Evolutionary conservation across 2,888 invertebrate species (phyloP).

Genomic region (Hanleya hanleyi): DNA sequence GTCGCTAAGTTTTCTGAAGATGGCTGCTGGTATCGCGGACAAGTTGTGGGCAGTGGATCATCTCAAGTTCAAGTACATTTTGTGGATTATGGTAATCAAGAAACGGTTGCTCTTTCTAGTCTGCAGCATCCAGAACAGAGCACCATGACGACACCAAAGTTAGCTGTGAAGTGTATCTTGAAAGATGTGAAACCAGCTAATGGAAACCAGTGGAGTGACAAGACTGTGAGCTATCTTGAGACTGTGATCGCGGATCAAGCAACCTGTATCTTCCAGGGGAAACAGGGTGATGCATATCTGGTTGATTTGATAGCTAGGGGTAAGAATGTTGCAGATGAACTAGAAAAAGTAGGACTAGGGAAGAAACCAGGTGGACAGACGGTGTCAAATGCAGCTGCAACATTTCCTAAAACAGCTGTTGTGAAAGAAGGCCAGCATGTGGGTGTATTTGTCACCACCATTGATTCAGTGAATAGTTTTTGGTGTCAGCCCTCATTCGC

Average conservation of each 20-base stretch:
- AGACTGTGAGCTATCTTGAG: background rate
- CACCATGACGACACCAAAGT: conserved; percentile 26
- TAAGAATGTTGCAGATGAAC: conserved; percentile 46
- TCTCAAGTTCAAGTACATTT: conserved; percentile 48
- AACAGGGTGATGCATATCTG: conserved; percentile 30
- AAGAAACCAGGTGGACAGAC: no score
- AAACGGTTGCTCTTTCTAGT: conserved; percentile 42
- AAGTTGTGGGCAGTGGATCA: background rate
- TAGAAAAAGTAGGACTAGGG: conserved; percentile 45
- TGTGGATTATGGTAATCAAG: conserved; percentile 30
- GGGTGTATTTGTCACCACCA: conserved; percentile 41
- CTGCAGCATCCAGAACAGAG: conserved; percentile 51
- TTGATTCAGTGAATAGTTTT: conserved; percentile 53
- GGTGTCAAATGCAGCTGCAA: background rate
- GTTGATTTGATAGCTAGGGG: conserved; percentile 43
- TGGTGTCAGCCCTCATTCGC: conserved; percentile 35
- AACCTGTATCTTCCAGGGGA: background rate
- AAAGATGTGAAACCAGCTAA: conserved; percentile 6
- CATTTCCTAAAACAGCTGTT: background rate
- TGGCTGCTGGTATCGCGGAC: conserved; percentile 4
- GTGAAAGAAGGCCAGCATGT: background rate
- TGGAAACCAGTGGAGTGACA: background rate
- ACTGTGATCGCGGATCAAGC: background rate
- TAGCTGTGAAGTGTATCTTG: conserved; percentile 9
- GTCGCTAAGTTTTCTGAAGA: conserved; percentile 45